These are phyloP conservation scores for Idris sp. DNA, from an alignment of 1,140 invertebrate species.

Conservation along the genomic window DNA sequence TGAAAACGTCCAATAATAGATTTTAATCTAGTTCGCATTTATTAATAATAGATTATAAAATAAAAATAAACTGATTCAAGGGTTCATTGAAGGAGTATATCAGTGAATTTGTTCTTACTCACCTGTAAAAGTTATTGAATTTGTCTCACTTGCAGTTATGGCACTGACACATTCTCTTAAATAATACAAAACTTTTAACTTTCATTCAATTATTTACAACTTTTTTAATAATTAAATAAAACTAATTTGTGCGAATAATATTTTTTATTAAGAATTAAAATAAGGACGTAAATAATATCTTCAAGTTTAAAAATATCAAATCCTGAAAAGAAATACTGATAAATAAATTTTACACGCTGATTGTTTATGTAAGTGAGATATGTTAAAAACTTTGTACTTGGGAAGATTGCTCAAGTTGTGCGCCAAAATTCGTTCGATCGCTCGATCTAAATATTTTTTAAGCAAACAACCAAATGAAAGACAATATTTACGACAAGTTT, in stretches of 20 bases:
- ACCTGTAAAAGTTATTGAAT: too few species aligned
- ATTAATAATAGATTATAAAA: conserved; percentile 58
- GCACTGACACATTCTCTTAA: too few species aligned
- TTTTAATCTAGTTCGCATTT: conserved; percentile 65
- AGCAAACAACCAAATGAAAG: conserved; percentile 12
- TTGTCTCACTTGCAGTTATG: too few species aligned
- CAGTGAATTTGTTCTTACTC: too few species aligned
- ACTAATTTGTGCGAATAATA: conserved; percentile 30
- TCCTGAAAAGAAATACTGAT: conserved; percentile 9
- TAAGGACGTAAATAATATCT: conserved; percentile 20
- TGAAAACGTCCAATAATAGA: conserved; percentile 69
- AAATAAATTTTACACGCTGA: conserved; percentile 29
- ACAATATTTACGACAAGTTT: conserved; percentile 33
- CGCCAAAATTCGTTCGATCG: conserved; percentile 24
- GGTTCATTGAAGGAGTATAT: too few species aligned
- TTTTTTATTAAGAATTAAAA: conserved; percentile 27
- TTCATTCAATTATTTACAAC: conserved; percentile 1
- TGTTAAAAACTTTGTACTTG: conserved; percentile 3
- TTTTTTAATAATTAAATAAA: conserved; percentile 22
- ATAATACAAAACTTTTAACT: too few species aligned
- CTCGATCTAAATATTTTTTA: conserved; percentile 27
- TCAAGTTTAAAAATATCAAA: conserved; percentile 13
- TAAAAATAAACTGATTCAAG: background rate
- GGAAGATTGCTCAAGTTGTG: background rate
- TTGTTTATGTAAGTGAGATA: conserved; percentile 22